Evolutionary conservation across 2,888 invertebrate genomes (phyloP), one percentile per base, ranked within the genome.

Genomic region (Dicranocentrus wangi): DNA sequence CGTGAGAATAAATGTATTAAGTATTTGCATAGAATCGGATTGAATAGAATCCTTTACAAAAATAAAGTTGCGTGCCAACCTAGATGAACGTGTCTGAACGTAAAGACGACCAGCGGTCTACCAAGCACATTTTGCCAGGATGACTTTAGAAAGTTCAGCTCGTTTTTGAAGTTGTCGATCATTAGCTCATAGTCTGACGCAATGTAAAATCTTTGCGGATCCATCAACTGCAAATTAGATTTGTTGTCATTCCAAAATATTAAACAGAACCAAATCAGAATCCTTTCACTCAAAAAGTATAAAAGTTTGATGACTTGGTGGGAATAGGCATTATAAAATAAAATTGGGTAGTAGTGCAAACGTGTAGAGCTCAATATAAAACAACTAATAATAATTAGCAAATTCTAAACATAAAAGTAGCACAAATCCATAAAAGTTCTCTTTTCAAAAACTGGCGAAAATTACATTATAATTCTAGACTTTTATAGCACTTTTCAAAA

Each of bases 121-220:
- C 99, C 99, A 89, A 98, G 93, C 91, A 97, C 95, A 90, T 95
- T 95, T 91, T 96, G 96, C 99, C 99, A 99, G 90, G 96, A 96
- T 88, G 95, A 95, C 92, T 98, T 97, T 91, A 98, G 93, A 92
- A 97, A 98, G 92, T 96, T 95, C 89, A 98, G 94, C 91, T 98
- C 97, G 87, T 95, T 95, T 92, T 96, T 96, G 91, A 97, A 94
- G 90, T 95, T 95, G 91, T 99, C 98, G 89, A 98, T 94, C 94
- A 98, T 94, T 91, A 99, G 93, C 90, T 97, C 96, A 90, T 95
- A 95, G 91, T 99, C 99, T 89, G 97, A 96, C 89, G 97, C 97
- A 89, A 98, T 95, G 94, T 99, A 99, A 93, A 98, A 98, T 90
- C 96, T 94, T 89, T 94, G 94, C 92, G 95, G 94, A 92, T 99